phyloP scores from a whole-genome alignment of 2,797 vertebrate species.

The Tadarida brasiliensis region DNA sequence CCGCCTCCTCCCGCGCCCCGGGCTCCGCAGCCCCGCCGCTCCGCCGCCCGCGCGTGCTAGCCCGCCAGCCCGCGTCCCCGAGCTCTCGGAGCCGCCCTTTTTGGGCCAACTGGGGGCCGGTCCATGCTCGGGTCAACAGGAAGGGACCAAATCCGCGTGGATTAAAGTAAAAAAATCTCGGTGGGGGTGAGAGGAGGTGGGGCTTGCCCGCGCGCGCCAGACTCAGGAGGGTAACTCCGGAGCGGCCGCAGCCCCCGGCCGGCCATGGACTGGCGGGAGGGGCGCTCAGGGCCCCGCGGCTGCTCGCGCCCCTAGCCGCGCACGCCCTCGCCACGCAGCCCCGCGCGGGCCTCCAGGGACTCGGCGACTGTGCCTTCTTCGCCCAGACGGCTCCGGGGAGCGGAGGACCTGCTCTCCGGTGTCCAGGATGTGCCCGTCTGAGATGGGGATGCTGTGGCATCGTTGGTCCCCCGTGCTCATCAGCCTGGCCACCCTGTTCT shows the following conservation, averaged over 20 bases:
- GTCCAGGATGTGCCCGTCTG: constrained; percentile 81
- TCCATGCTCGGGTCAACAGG: neutral
- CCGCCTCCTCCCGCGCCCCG: constrained; percentile 27
- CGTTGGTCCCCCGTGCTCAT: constrained; percentile 85
- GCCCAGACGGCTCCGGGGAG: constrained; percentile 50
- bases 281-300: constrained; percentile 29
- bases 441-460: constrained; percentile 85
- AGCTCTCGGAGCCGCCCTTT: neutral
- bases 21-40: constrained; percentile 35
- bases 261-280: constrained; percentile 44
- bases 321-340: neutral
- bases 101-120: neutral
- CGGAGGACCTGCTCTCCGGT: neutral
- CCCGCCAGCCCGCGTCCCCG: neutral
- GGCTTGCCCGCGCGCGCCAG: constrained; percentile 32
- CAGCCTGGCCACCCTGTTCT: constrained; percentile 87
- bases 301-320: constrained; percentile 29
- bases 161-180: neutral
- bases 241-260: neutral
- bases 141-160: neutral
- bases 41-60: neutral
- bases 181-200: neutral
- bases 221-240: constrained; percentile 41
- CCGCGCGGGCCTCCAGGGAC: neutral
- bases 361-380: neutral